phyloP scores from a whole-genome alignment of 1,140 invertebrate genomes.

The Lasioglossum albipes region DNA sequence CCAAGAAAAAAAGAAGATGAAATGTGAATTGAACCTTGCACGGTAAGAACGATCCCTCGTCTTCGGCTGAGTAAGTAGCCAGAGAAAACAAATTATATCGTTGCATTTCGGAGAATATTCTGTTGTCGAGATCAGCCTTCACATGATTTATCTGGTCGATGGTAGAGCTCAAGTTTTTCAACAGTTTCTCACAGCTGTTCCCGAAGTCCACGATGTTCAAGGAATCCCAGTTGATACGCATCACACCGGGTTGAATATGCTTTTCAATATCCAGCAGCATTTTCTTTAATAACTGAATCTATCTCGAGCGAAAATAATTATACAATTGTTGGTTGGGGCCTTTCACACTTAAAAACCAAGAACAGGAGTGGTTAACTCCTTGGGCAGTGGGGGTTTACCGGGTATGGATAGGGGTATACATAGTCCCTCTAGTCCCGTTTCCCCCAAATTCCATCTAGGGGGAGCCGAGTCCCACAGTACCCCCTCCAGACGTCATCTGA shows the following conservation, averaged over 20 bases:
- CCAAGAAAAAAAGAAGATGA: neutral
- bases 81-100: constrained; percentile 82
- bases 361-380: too few relatives aligned
- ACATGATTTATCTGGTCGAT: constrained; percentile 89
- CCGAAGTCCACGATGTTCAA: constrained; percentile 89
- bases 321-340: too few relatives aligned
- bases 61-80: constrained; percentile 26
- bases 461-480: too few relatives aligned
- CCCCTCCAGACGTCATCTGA: too few relatives aligned
- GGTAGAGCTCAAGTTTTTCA: constrained; percentile 83
- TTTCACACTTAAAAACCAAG: too few relatives aligned
- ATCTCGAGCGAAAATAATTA: constrained; percentile 28
- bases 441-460: too few relatives aligned
- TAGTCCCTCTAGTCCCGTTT: too few relatives aligned
- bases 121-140: constrained; percentile 84
- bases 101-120: constrained; percentile 81
- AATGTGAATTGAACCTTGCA: constrained; percentile 68
- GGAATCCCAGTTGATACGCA: constrained; percentile 91
- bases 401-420: too few relatives aligned
- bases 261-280: constrained; percentile 87
- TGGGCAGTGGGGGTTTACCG: too few relatives aligned
- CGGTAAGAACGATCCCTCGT: constrained; percentile 35
- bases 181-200: constrained; percentile 79
- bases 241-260: constrained; percentile 88
- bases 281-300: constrained; percentile 84